These are phyloP conservation scores for Phoenicopterus ruber DNA, from an alignment of 2,113 vertebrate species.

Conservation along the genomic window DNA sequence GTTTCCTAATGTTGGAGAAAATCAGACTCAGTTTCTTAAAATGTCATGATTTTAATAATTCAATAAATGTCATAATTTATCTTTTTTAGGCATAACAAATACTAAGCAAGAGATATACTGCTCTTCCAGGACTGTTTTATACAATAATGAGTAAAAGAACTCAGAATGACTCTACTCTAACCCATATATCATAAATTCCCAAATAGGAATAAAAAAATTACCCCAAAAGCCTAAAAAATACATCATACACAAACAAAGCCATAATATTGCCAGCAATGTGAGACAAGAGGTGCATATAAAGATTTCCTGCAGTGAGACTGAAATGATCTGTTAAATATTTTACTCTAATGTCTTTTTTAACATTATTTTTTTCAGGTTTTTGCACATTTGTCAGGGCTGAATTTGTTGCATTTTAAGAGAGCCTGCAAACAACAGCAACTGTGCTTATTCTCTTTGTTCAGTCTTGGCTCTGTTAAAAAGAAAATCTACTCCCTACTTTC, in stretches of 20 bases:
- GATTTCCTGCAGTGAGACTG: not conserved
- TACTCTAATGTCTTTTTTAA: not conserved
- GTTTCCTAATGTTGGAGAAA: not conserved
- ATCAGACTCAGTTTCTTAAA: not conserved
- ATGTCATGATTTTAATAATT: not conserved
- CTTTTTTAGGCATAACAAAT: not conserved
- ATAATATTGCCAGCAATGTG: not conserved
- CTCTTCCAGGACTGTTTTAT: not conserved
- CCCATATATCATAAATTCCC: not conserved
- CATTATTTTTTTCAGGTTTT: not conserved
- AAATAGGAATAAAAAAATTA: not conserved
- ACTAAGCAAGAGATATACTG: not conserved
- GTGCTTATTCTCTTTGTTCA: not conserved
- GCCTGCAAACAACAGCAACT: not conserved
- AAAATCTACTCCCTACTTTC: not conserved
- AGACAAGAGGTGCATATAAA: not conserved
- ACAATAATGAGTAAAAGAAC: not conserved
- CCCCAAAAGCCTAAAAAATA: not conserved
- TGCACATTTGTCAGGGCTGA: not conserved
- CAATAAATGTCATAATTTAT: not conserved
- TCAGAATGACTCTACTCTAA: not conserved
- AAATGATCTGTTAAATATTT: constrained; percentile 55
- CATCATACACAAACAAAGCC: not conserved
- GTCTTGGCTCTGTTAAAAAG: not conserved
- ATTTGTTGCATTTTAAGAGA: not conserved